phyloP scores from a whole-genome alignment of 2,113 vertebrate genomes.

The Collichthys lucidus region DNA sequence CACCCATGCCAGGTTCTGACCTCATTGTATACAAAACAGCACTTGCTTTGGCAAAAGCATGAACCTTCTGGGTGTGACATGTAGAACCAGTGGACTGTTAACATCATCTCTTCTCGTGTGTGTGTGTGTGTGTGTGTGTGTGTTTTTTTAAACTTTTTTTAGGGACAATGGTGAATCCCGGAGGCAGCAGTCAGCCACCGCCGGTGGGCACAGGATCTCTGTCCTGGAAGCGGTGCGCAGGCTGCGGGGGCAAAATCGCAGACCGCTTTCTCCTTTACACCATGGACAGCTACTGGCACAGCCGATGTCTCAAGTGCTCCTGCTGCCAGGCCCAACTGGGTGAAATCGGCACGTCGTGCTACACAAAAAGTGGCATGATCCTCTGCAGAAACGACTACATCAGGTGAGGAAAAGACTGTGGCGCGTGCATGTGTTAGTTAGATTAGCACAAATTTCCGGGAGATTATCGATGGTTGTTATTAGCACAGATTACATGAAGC shows the following conservation, averaged over 20 bases:
- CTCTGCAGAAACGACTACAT: constrained; percentile 99
- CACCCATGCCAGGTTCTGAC: constrained; percentile 7
- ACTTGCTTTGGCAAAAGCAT: neutral
- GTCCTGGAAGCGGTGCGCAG: constrained; percentile 97
- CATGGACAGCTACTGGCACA: constrained; percentile 99
- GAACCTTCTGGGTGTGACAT: neutral
- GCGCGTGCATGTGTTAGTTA: neutral
- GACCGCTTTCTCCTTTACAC: constrained; percentile 99
- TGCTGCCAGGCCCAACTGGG: constrained; percentile 99
- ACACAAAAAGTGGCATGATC: constrained; percentile 99
- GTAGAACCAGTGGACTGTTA: neutral
- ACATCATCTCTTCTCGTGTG: constrained; percentile 19
- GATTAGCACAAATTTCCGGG: neutral
- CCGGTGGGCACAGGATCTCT: constrained; percentile 93
- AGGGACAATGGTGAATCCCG: constrained; percentile 96
- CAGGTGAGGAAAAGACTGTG: constrained; percentile 86
- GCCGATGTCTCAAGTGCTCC: constrained; percentile 98
- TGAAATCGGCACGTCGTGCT: constrained; percentile 98
- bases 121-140: constrained; percentile 30
- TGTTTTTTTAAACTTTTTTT: neutral
- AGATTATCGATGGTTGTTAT: neutral
- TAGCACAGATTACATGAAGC: neutral
- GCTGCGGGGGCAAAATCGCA: constrained; percentile 97
- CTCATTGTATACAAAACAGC: neutral
- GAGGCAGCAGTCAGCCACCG: constrained; percentile 94